Conservation (phyloP, 2,797 vertebrate species). For the Sebastes taczanowskii region DNA sequence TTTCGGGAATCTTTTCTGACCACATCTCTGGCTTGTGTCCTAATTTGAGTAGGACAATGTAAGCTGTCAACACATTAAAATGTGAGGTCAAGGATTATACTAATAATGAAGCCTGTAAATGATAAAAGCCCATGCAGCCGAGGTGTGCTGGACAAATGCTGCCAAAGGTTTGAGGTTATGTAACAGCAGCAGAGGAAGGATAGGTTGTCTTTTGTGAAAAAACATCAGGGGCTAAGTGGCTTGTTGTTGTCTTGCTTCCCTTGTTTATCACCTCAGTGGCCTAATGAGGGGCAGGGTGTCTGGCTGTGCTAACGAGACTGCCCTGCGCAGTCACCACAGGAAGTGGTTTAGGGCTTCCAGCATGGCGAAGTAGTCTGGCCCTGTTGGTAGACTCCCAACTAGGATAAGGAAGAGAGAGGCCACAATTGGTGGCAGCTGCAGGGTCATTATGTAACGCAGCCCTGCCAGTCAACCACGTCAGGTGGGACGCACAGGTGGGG, state of each 20-base stretch:
- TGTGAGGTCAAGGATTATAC: conserved; percentile 36
- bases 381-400: conserved; percentile 45
- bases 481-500: conserved; percentile 15
- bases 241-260: conserved; percentile 70
- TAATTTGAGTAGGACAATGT: conserved; percentile 33
- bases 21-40: conserved; percentile 19
- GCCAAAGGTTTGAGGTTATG: conserved; percentile 44
- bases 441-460: conserved; percentile 51
- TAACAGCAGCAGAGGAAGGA: conserved; percentile 31
- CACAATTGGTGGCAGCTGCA: conserved; percentile 61
- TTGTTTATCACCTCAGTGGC: conserved; percentile 69
- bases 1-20: conserved; percentile 37
- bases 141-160: conserved; percentile 33
- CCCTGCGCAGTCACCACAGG: conserved; percentile 67
- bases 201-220: conserved; percentile 19
- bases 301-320: conserved; percentile 64
- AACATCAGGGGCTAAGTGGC: conserved; percentile 41
- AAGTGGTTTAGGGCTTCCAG: conserved; percentile 69
- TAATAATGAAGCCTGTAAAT: conserved; percentile 49
- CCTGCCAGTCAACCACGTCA: conserved; percentile 2
- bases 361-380: conserved; percentile 44
- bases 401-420: conserved; percentile 53
- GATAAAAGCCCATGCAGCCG: conserved; percentile 8
- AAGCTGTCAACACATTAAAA: conserved; percentile 41
- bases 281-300: conserved; percentile 73